Base-by-base conservation (phyloP, 2,113 vertebrate genomes). In the Murina feae region DNA sequence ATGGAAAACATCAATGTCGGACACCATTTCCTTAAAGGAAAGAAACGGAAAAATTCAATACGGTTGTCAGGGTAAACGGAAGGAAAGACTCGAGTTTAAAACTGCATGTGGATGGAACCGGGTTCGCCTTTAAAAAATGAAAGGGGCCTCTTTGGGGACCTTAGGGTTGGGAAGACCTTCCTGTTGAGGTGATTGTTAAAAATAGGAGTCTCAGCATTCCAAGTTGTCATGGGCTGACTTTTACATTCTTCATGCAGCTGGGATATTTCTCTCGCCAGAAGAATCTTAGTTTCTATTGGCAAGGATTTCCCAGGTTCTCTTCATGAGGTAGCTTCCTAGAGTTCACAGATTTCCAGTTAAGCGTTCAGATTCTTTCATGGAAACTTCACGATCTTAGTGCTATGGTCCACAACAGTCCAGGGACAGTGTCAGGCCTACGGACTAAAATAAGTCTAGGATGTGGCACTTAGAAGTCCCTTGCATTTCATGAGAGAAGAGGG, bases 21-120 rank as follows among this genome's bases (percentile, higher is more conserved):
- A 49, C 6, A 65, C 42, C 39, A 69, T 42, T 83, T 95, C 35
- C 89, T 87, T 63, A 89, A 91, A 82, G 42, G 9, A 65, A 83
- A 82, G 82, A 82, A 58, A 37, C 10, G 2, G n/a, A 35, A 87
- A 60, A 74, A 30, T 79, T 68, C 37, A 90, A 53, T 47, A n/a
- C 37, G 37, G 88, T 63, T 60, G 28, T 84, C 30, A 84, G 44
- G 32, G 51, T 39, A 49, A 91, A 60, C 11, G 55, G 37, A 92
- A 87, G 42, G 49, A 78, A 92, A 95, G 66, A 44, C 18, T 78
- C n/a, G 65, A 82, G 30, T 94, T 94, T 93, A 86, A 85, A 60
- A 91, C 35, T 71, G 35, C 10, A 81, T 8, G 72, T 78, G 90
- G 39, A 32, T 39, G 9, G 44, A 9, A 58, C 37, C 18, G 47